Base-by-base conservation (phyloP, 2,888 invertebrate species). In the Caenorhabditis sp. region DNA sequence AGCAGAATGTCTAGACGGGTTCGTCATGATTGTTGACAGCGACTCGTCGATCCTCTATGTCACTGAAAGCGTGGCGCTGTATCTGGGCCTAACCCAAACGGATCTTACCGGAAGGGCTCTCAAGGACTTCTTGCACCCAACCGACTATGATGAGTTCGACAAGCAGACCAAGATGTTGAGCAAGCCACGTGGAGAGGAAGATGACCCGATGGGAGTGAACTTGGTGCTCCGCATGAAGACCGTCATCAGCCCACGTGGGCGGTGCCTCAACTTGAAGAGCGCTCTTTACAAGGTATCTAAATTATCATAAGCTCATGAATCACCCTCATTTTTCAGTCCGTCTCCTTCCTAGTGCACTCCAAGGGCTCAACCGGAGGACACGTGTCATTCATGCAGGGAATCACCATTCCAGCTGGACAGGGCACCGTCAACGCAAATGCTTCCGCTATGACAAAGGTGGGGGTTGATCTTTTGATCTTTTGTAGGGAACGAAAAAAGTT, bases 91-190 rank as follows among this genome's bases (percentile, higher is more conserved):
- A 15, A 94, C 95, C 84, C 97, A 98, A 97, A 95, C 97, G 94
- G 98, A 98, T 92, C 94, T 98, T 92, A 95, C 98, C 94, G 98
- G 98, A 0, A 96, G 97, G 92, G 96, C 95, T 91, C 94, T 98
- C 50, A 96, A 95, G 93, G 97, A 98, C 91, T 97, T 96, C 93
- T 95, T 95, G 83, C 97, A 98, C 92, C 96, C 96, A 3, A 96
- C 97, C 92, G 98, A 98, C 93, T 97, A 97, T 92, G 96, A 96
- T 35, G 97, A 98, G 93, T 94, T 97, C 37, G 93, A 76, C 11
- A 67, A 51, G 32, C 76, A 76, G 28, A 50, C 67, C 24, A 76
- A 76, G 28, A 20, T 76, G 9, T 8, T 80, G 18, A 69, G 76
- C 56, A 74, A 53, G 53, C 77, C 76, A 35, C 68, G 58, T 11